phyloP scores from a whole-genome alignment of 2,113 vertebrate species.

The Syrrhaptes paradoxus region DNA sequence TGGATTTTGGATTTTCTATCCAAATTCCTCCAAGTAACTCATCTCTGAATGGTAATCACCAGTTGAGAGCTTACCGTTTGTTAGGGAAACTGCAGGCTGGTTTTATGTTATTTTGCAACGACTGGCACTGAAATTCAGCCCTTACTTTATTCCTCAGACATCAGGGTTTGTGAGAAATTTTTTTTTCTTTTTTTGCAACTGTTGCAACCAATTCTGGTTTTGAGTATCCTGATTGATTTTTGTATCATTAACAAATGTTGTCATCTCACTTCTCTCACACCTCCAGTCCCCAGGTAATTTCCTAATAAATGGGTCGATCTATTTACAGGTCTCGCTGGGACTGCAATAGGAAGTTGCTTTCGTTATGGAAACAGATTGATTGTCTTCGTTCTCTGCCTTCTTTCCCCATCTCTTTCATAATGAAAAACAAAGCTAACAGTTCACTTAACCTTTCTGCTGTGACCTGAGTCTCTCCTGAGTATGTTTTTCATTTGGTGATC shows the following conservation, averaged over 20 bases:
- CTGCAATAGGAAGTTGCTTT: not conserved
- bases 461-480: not conserved
- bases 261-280: not conserved
- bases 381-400: not conserved
- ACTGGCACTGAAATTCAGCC: not conserved
- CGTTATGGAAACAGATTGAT: not conserved
- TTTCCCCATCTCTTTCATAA: not conserved
- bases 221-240: not conserved
- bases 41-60: rapidly evolving
- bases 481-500: not conserved
- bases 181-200: not conserved
- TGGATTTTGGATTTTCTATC: not conserved
- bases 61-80: not conserved
- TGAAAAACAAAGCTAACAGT: not conserved
- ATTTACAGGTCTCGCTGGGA: not conserved
- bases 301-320: not conserved
- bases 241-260: not conserved
- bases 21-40: not conserved
- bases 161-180: not conserved
- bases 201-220: not conserved
- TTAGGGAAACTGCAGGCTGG: rapidly evolving
- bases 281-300: not conserved
- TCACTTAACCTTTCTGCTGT: not conserved
- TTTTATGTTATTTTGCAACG: not conserved
- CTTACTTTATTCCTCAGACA: not conserved